These are phyloP conservation scores for Wiebesia pumilae DNA, from an alignment of 1,140 invertebrate genomes.

Conservation along the genomic window DNA sequence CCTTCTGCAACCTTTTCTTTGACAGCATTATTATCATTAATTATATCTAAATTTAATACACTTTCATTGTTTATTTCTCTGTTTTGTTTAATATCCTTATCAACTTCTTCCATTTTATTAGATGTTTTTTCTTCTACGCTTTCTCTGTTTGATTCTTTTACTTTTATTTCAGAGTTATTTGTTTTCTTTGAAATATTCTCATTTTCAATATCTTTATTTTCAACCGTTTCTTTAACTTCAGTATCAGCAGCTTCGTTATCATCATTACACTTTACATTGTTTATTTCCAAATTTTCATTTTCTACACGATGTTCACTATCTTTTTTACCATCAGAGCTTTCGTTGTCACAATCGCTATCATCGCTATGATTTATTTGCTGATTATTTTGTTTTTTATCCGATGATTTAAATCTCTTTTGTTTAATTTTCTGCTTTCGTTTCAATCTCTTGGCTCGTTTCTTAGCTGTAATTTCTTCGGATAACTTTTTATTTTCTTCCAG, in stretches of 20 bases:
- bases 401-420: constrained; percentile 76
- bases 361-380: constrained; percentile 56
- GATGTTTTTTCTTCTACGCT: constrained; percentile 7
- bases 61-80: not conserved
- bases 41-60: not conserved
- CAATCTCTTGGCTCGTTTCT: constrained; percentile 88
- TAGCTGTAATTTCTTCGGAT: constrained; percentile 88
- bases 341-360: constrained; percentile 55
- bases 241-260: not conserved
- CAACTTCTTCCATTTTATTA: constrained; percentile 13
- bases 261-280: not conserved
- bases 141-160: constrained; percentile 3
- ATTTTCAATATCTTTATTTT: not conserved
- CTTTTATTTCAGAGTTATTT: too few relatives aligned
- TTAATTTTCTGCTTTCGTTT: constrained; percentile 83
- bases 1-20: not conserved
- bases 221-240: constrained; percentile 5
- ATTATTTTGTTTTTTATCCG: constrained; percentile 59
- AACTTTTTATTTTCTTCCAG: constrained; percentile 85
- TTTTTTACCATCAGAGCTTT: constrained; percentile 54
- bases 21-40: not conserved
- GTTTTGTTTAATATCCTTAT: not conserved
- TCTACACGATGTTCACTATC: constrained; percentile 49
- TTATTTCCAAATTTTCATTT: not conserved
- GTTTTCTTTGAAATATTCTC: not conserved